Evolutionary conservation across 1,140 invertebrate genomes (phyloP).

Genomic region (Pseudomyrmex flavicornis): DNA sequence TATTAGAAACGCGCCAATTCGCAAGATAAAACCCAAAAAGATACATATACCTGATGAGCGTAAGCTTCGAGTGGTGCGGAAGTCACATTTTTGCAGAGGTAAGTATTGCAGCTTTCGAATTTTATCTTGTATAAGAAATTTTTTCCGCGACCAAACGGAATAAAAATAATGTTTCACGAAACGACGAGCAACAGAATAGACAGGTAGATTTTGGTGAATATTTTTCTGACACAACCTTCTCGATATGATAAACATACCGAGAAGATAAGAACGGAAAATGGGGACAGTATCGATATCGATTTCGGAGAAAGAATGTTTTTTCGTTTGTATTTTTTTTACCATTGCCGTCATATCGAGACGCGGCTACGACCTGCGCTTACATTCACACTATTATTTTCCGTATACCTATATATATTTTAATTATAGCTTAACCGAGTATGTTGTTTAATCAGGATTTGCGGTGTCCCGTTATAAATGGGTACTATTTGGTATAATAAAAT

Average conservation of each 20-base stretch:
- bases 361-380: too few species aligned
- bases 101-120: conserved; percentile 22
- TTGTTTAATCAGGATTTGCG: too few species aligned
- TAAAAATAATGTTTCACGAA: not conserved
- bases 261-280: not conserved
- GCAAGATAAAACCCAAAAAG: conserved; percentile 77
- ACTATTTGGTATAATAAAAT: too few species aligned
- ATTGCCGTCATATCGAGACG: too few species aligned
- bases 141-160: not conserved
- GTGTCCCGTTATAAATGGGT: too few species aligned
- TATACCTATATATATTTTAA: too few species aligned
- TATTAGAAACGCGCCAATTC: conserved; percentile 78
- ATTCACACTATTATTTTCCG: too few species aligned
- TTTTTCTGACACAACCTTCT: conserved; percentile 26
- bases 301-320: too few species aligned
- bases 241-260: conserved; percentile 9
- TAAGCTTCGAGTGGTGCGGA: conserved; percentile 77
- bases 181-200: not conserved
- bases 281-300: too few species aligned
- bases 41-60: conserved; percentile 74
- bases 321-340: too few species aligned
- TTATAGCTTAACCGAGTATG: too few species aligned
- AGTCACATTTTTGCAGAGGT: conserved; percentile 65
- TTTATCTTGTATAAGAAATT: not conserved
- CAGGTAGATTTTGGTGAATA: not conserved